Percentiles rank a stretch among this genome's conserved stretches.
Evolutionary conservation across 2,113 vertebrate species (phyloP).

Genomic region (Bos indicus): DNA sequence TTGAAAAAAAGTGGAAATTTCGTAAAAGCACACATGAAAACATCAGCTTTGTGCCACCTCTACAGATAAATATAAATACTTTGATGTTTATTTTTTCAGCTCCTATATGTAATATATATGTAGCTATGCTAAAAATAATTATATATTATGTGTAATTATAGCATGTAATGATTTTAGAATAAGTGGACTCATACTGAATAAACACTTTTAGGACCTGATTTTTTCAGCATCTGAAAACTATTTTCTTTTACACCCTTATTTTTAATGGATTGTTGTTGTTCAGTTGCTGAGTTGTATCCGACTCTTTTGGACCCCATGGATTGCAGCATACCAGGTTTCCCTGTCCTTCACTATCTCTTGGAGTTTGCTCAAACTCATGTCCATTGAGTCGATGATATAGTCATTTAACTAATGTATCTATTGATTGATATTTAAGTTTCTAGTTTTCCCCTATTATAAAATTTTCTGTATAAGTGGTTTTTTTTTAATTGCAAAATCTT

Average conservation of each 20-base stretch:
- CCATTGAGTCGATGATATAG: neutral
- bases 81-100: conserved; percentile 25
- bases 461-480: neutral
- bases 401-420: neutral
- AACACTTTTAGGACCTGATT: conserved; percentile 19
- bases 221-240: neutral
- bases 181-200: neutral
- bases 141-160: conserved; percentile 41
- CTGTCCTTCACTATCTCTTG: neutral
- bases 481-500: neutral
- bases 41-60: neutral
- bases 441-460: neutral
- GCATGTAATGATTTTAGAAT: neutral
- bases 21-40: neutral
- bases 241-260: conserved; percentile 17
- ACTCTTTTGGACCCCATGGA: neutral
- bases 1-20: neutral
- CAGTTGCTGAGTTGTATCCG: neutral
- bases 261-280: neutral
- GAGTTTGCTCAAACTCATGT: neutral
- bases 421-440: neutral
- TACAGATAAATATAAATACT: neutral
- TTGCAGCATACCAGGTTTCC: neutral
- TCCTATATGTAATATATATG: neutral
- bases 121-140: conserved; percentile 41